Conservation (phyloP, 1,140 invertebrate species). For the Probaryconus sp. region DNA sequence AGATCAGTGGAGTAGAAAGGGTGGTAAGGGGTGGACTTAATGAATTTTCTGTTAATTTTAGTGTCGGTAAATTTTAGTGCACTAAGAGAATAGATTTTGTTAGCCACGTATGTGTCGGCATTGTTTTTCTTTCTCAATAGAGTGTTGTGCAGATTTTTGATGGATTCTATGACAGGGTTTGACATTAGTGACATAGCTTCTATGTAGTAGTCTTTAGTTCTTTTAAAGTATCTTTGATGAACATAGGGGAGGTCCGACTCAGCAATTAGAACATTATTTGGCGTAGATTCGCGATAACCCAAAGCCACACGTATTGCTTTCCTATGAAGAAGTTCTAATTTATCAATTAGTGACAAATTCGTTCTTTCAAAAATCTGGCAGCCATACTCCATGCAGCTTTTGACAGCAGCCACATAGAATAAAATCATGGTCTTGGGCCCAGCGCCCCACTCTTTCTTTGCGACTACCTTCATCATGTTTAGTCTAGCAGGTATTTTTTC, state of each 20-base stretch:
- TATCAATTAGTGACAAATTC: neutral
- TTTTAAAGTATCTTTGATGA: neutral
- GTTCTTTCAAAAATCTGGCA: neutral
- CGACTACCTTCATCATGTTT: neutral
- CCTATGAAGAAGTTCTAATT: conserved; percentile 6
- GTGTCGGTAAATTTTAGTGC: no score
- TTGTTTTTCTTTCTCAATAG: no score
- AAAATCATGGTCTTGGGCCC: neutral
- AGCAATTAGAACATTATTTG: conserved; percentile 6
- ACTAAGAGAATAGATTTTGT: no score
- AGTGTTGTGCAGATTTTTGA: conserved; percentile 4
- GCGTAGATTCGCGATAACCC: conserved; percentile 17
- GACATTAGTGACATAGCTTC: neutral
- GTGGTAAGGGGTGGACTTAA: conserved; percentile 7
- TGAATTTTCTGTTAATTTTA: neutral
- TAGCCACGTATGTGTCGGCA: no score
- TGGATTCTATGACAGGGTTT: neutral
- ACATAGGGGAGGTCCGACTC: conserved; percentile 15
- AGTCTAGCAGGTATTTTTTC: neutral
- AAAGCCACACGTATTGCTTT: conserved; percentile 19
- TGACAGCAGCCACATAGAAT: neutral
- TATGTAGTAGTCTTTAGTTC: conserved; percentile 1
- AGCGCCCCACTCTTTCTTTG: neutral
- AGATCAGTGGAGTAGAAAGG: neutral
- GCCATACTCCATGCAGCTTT: no score